A percentile compares a stretch with the other conserved stretches of the same genome.
phyloP scores from a whole-genome alignment of 2,797 vertebrate species.

The Coccyzus lansbergi region DNA sequence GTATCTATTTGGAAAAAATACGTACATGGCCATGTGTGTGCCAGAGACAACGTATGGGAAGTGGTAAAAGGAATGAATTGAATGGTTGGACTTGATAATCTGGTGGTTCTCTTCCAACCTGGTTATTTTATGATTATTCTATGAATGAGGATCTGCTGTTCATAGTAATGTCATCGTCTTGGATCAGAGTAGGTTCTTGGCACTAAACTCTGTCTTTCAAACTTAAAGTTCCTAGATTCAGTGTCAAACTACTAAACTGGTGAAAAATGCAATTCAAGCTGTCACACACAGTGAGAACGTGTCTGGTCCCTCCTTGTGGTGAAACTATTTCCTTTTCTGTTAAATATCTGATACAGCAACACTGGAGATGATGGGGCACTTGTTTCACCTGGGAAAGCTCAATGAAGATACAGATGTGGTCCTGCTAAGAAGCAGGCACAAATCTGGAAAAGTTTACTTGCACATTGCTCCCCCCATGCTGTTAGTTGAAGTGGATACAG shows the following conservation, averaged over 20 bases:
- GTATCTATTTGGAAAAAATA: neutral
- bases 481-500: neutral
- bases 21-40: neutral
- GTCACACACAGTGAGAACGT: neutral
- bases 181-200: neutral
- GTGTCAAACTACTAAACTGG: neutral
- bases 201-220: neutral
- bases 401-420: neutral
- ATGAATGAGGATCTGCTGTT: neutral
- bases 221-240: neutral
- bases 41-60: neutral
- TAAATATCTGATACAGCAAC: neutral
- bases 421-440: neutral
- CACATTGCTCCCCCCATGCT: fast-evolving
- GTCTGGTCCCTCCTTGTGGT: neutral
- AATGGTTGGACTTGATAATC: no score
- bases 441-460: neutral
- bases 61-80: neutral
- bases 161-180: neutral
- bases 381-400: neutral
- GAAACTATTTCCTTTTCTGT: neutral
- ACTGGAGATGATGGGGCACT: neutral
- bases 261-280: neutral
- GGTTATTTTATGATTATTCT: no score
- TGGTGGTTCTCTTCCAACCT: no score